Percentiles rank a stretch among this genome's conserved stretches.
phyloP scores from a whole-genome alignment of 2,888 invertebrate species.

The Dromius quadrimaculatus region DNA sequence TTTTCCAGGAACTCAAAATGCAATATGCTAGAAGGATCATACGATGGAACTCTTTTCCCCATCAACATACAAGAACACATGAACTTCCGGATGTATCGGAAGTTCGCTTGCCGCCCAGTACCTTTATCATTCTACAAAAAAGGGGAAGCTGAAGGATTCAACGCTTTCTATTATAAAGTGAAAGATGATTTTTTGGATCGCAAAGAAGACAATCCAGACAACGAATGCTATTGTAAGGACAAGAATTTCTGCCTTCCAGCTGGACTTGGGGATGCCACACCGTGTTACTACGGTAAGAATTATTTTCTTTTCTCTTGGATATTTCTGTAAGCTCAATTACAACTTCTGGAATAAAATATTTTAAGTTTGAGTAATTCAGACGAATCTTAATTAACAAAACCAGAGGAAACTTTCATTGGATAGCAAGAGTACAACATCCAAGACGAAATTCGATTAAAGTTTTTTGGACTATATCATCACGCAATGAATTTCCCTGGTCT shows the following conservation, averaged over 20 bases:
- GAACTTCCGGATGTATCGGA: slow-evolving; percentile 75
- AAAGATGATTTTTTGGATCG: slow-evolving; percentile 72
- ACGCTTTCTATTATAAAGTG: slow-evolving; percentile 73
- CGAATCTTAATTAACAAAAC: no score
- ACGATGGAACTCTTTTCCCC: slow-evolving; percentile 81
- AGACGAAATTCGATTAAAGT: no score
- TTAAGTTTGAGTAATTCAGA: no score
- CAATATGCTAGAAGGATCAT: slow-evolving; percentile 75
- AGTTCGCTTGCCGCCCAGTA: slow-evolving; percentile 81
- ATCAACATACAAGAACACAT: slow-evolving; percentile 69
- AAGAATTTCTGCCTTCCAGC: slow-evolving; percentile 81
- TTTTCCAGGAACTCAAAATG: slow-evolving; percentile 71
- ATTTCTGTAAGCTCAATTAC: no score
- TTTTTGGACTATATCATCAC: no score
- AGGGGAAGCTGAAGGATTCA: slow-evolving; percentile 64
- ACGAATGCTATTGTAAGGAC: slow-evolving; percentile 75
- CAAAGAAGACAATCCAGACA: slow-evolving; percentile 70
- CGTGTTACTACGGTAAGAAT: slow-evolving; percentile 71
- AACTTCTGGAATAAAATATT: no score
- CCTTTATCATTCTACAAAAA: slow-evolving; percentile 67
- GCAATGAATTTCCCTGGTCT: no score
- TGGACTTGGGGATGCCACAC: slow-evolving; percentile 68
- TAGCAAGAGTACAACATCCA: no score
- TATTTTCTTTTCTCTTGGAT: no score
- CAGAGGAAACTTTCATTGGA: no score